Base-by-base conservation (phyloP, 2,888 invertebrate genomes). In the Lysandra coridon region DNA sequence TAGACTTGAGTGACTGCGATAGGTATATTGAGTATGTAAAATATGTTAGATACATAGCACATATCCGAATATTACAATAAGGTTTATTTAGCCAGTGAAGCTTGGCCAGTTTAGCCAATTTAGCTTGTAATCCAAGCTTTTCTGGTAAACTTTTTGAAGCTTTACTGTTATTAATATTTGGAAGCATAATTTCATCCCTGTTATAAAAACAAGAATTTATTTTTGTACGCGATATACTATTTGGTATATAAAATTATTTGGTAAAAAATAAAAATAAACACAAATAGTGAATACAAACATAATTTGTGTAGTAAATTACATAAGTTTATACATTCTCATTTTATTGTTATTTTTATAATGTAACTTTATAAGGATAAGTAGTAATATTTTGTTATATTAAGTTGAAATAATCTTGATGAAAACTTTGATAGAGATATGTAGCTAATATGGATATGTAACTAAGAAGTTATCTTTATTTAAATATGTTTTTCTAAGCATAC, bases 1-100 rank as follows among this genome's bases (percentile, higher is more conserved):
- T 64, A 78, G 78, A 69, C 23, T 69, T 44, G 78, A 49, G 64
- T 78, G 78, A 76, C 76, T 76, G 76, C 76, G 17, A 3, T 53
- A 78, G 33, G 73, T 78, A 78, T n/a, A 62, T 33, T 69, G 69
- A 69, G 14, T 69, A 69, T 69, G 33, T 69, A 37, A 69, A 33
- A 69, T 69, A 37, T 64, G 10, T 33, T 69, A 10, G 23, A 30
- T 64, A 33, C 14, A 69, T 69, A 14, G 33, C 14, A 69, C 69
- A 1, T 69, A 60, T 78, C 44, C 40, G 74, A 57, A 78, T 78
- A 78, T 33, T 73, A 73, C 44, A 64, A 44, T 78, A 53, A 53
- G 69, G 37, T 33, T 23, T 64, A 64, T 33, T 23, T 64, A 64
- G 64, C 64, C 64, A 64, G 3, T 23, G 62, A 7, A 62, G 23